phyloP scores from a whole-genome alignment of 2,888 invertebrate species.

The Noctua fimbriata region DNA sequence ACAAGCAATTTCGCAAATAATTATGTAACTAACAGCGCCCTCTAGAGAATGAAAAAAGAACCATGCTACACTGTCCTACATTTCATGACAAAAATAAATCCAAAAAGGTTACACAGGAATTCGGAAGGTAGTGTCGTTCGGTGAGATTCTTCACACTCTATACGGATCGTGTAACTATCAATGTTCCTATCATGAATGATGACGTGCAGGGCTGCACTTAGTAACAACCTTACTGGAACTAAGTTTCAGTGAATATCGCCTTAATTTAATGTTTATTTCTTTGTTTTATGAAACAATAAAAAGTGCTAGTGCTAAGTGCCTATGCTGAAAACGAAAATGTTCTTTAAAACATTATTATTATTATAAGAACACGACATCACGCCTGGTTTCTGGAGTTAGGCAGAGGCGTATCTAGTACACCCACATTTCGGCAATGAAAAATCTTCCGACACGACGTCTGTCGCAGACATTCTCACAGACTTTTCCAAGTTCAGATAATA shows the following conservation, averaged over 20 bases:
- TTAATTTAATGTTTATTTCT: not conserved
- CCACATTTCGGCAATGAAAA: not conserved
- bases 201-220: conserved; percentile 31
- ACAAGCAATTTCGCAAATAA: not conserved
- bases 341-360: not conserved
- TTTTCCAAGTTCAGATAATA: not conserved
- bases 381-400: not conserved
- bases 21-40: not conserved
- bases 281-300: not conserved
- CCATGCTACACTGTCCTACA: not conserved
- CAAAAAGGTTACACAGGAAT: conserved; percentile 10
- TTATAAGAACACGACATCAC: not conserved
- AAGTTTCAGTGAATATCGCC: not conserved
- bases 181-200: conserved; percentile 41
- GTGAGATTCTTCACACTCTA: conserved; percentile 28
- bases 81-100: not conserved
- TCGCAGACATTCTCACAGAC: no score
- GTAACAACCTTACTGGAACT: not conserved
- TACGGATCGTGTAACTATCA: conserved; percentile 26
- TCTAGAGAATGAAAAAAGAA: not conserved
- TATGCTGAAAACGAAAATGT: not conserved
- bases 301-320: no score
- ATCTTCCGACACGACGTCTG: no score
- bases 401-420: not conserved
- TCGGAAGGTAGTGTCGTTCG: conserved; percentile 8